These are phyloP conservation scores for Solea solea DNA, from an alignment of 2,113 vertebrate species.

Conservation along the genomic window DNA sequence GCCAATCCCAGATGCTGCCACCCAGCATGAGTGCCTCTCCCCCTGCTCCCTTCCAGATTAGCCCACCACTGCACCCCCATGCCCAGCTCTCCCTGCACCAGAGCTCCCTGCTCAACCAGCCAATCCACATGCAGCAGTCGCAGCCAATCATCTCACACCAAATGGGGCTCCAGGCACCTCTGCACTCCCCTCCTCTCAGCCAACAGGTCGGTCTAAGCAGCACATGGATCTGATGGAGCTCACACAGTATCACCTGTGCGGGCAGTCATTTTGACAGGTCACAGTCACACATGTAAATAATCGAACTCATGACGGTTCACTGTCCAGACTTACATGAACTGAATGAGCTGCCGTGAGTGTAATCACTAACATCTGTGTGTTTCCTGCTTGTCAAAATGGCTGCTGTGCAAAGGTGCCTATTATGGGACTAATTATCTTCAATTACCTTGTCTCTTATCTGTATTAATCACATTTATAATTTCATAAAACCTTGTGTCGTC, in stretches of 20 bases:
- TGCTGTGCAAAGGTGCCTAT: neutral
- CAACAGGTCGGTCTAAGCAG: slow-evolving; percentile 88
- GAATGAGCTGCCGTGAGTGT: no score
- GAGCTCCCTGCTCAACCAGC: slow-evolving; percentile 92
- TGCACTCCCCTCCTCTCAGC: slow-evolving; percentile 92
- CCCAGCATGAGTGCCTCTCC: slow-evolving; percentile 95
- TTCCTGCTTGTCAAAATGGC: no score
- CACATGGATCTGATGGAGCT: neutral
- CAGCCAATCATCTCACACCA: slow-evolving; percentile 94
- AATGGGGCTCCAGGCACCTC: slow-evolving; percentile 95
- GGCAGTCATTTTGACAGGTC: no score
- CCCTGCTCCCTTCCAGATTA: slow-evolving; percentile 93
- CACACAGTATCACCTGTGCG: no score
- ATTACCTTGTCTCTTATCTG: no score
- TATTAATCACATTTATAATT: no score
- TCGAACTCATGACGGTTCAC: no score
- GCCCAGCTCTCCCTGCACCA: slow-evolving; percentile 96
- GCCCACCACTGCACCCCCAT: slow-evolving; percentile 89
- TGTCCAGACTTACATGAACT: no score
- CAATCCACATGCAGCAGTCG: slow-evolving; percentile 96
- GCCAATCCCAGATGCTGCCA: slow-evolving; percentile 91
- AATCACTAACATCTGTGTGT: no score
- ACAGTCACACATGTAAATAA: no score
- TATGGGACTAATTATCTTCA: neutral
- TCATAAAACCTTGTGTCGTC: no score